Evolutionary conservation across 2,888 invertebrate genomes (phyloP), one percentile per base, ranked within the genome.

Genomic region (Kryphioiulus occultus): DNA sequence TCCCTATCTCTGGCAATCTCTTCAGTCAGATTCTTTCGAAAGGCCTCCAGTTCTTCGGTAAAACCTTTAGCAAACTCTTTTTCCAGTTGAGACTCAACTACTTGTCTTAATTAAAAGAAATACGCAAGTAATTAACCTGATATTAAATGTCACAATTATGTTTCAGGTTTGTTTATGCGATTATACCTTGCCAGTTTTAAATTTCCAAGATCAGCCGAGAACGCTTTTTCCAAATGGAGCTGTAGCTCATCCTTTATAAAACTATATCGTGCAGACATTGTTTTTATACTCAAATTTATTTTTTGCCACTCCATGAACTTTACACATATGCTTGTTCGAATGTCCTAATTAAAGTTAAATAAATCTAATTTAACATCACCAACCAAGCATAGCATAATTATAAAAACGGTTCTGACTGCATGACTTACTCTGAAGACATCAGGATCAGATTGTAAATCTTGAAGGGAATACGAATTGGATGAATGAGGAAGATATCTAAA

Each of bases 41-140:
- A 83, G 30, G 3, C n/a, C 0, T 83, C 83, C 4, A 32, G 26
- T 19, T 19, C 83, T 83, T 35, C 83, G 17, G 83, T 1, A 26
- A 15, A 22, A 83, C 30, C 83, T 30, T 83, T 26, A 30, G 83
- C 83, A 83, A 83, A 83, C 83, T 30, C 83, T 35, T 83, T 83
- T 22, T 83, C 32, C 30, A 83, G 22, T 19, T 83, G 32, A 83
- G 17, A 32, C n/a, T 83, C 83, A 35, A 83, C 17, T 1, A 35
- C 26, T 83, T 83, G 83, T 19, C 83, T 83, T 19, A 83, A 30
- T 9, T 9, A 78, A 78, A 78, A 78, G 15, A 5, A 17, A 78
- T 26, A 78, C 15, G 4, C 9, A n/a, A 78, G 17, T 78, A 83
- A 26, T 2, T n/a, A 53, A n/a, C 35, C 7, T 2, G 19, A 53